phyloP scores from a whole-genome alignment of 2,888 invertebrate genomes.

The Strigamia crassipes region DNA sequence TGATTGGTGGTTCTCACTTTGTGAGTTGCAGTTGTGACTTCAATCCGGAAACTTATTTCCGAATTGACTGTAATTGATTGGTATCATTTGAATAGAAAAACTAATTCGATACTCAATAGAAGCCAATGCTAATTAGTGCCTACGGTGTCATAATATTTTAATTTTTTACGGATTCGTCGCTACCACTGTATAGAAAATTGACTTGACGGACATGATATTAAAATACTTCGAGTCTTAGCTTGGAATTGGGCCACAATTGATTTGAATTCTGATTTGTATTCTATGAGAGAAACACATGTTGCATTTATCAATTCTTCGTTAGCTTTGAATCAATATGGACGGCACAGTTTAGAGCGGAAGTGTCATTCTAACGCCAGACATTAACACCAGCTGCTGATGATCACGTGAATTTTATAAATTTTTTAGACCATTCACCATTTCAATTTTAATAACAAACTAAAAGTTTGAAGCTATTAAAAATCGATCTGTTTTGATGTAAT shows the following conservation, averaged over 20 bases:
- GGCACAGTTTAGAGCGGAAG: not conserved
- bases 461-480: not conserved
- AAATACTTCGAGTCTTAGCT: no score
- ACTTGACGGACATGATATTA: no score
- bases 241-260: not conserved
- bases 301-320: slow-evolving; percentile 25
- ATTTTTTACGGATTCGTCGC: no score
- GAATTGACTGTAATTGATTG: not conserved
- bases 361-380: not conserved
- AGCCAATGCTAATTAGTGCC: not conserved
- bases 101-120: not conserved
- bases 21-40: not conserved
- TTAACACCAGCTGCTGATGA: slow-evolving; percentile 10
- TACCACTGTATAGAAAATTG: no score
- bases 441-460: slow-evolving; percentile 13
- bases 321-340: slow-evolving; percentile 1
- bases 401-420: not conserved
- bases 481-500: not conserved
- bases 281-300: not conserved
- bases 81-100: no score
- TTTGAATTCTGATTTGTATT: not conserved
- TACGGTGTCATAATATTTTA: no score
- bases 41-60: not conserved
- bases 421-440: not conserved
- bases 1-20: not conserved